Base-by-base conservation (phyloP, 2,888 invertebrate genomes). In the Malthinus seriepunctatus region DNA sequence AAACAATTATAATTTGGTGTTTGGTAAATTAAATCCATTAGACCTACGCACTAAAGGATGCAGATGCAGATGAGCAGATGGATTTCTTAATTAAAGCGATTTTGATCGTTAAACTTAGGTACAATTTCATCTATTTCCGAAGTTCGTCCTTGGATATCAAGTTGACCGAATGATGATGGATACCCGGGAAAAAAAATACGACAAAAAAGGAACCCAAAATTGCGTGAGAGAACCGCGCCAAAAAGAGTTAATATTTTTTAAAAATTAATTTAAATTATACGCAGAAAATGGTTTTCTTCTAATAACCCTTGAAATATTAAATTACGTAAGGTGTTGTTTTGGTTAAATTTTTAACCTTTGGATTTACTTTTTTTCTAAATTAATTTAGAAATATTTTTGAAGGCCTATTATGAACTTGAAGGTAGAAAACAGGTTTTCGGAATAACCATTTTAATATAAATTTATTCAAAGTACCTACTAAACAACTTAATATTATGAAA, bases 71-170 rank as follows among this genome's bases (percentile, higher is more conserved):
- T n/a, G n/a, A n/a, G n/a, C n/a, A n/a, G n/a, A n/a, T n/a, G 39
- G 35, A 11, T 23, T n/a, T 23, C 39, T 42, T 42, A 42, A 15
- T 15, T 42, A 23, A 14, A 14, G n/a, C 23, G 15, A 14, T 23
- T 23, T 42, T 42, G n/a, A 42, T 42, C 23, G 39, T 42, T 42
- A 42, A 42, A 42, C 39, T 42, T 42, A 12, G 39, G 23, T 42
- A 42, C 39, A 42, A 42, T 42, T 42, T 42, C 39, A 42, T 42
- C 39, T 42, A 42, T 42, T 42, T 42, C 39, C 39, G 14, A 42
- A 42, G 39, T 42, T 42, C 23, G 39, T 42, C 39, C 39, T 42
- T 42, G 39, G 14, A 11, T 42, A 11, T 42, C n/a, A 15, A 15
- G 39, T 15, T 42, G 39, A 42, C 39, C 39, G 14, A 42, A 42